phyloP scores from a whole-genome alignment of 2,888 invertebrate genomes.

The Pterobdella sp. region DNA sequence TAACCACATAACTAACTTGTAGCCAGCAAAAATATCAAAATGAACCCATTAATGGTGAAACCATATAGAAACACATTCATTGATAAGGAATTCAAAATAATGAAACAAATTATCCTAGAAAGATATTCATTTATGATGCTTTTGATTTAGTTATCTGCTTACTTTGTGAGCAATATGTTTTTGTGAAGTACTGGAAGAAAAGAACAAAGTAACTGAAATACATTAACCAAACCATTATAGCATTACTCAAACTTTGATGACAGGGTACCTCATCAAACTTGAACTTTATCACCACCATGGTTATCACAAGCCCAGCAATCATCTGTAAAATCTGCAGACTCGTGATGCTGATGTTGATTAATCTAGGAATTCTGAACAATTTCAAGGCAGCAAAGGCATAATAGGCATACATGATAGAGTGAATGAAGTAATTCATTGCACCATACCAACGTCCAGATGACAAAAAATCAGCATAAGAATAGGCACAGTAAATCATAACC shows the following conservation, averaged over 20 bases:
- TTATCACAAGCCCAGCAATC: slow-evolving; percentile 84
- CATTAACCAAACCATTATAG: slow-evolving; percentile 48
- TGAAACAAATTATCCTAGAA: too few species aligned
- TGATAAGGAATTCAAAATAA: too few species aligned
- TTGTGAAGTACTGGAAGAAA: slow-evolving; percentile 50
- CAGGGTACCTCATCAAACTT: slow-evolving; percentile 46
- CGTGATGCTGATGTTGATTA: slow-evolving; percentile 80
- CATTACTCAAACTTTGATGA: slow-evolving; percentile 51
- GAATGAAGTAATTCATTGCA: slow-evolving; percentile 55
- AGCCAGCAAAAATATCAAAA: too few species aligned
- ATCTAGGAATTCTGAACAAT: slow-evolving; percentile 55
- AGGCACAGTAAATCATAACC: slow-evolving; percentile 51
- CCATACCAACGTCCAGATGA: slow-evolving; percentile 50
- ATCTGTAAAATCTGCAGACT: slow-evolving; percentile 82
- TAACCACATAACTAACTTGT: too few species aligned
- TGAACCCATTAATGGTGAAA: too few species aligned
- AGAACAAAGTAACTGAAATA: slow-evolving; percentile 50
- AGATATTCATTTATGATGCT: neutral
- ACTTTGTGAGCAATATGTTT: slow-evolving; percentile 41
- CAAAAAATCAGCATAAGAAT: slow-evolving; percentile 46
- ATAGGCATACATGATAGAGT: slow-evolving; percentile 55
- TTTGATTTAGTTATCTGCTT: neutral
- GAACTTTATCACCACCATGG: slow-evolving; percentile 64
- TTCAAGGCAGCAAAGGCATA: slow-evolving; percentile 52
- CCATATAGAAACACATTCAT: too few species aligned